Base-by-base conservation (phyloP, 2,888 invertebrate genomes). In the Podotricha telesiphe region DNA sequence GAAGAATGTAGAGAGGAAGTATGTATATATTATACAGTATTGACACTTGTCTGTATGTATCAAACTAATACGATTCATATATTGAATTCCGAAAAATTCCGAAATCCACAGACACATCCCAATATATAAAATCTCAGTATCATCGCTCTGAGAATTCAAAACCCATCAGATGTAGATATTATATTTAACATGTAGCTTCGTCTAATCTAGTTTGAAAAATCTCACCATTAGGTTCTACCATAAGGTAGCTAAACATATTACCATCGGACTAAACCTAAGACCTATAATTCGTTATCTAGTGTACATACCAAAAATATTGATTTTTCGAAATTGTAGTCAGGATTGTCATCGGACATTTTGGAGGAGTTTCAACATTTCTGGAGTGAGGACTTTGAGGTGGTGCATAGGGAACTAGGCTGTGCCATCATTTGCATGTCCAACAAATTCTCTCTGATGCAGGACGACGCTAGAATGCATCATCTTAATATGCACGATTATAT, bases 391-490 rank as follows among this genome's bases (percentile, higher is more conserved):
- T 93, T 91, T 74, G 89, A 91, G 68, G 86, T 92, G 73, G 89
- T 90, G 42, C 89, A 92, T 78, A 86, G 92, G 1, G 92, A 93
- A 82, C 83, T 93, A 56, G 92, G 92, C 77, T 93, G 92, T 69
- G 91, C 92, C 69, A 84, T 92, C 79, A 88, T 92, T 79, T 93
- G 92, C 81, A 92, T 93, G 92, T 88, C 89, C 76, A 87, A 91
- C 79, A 91, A 91, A 83, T 89, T 92, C 77, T 82, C 85, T 0
- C 79, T 93, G 50, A 76, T 93, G 80, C 80, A 91, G 63, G 91
- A 90, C 0, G 90, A 92, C 70, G 79, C 85, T n/a, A 80, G 87
- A 68, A 89, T 92, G 76, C 91, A 93, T 48, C 92, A 91, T 67
- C 77, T 82, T 67, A 93, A 91, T 74, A 91, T 92, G 91, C 82